phyloP scores from a whole-genome alignment of 2,797 vertebrate genomes.

The Ptychobarbus kaznakovi region DNA sequence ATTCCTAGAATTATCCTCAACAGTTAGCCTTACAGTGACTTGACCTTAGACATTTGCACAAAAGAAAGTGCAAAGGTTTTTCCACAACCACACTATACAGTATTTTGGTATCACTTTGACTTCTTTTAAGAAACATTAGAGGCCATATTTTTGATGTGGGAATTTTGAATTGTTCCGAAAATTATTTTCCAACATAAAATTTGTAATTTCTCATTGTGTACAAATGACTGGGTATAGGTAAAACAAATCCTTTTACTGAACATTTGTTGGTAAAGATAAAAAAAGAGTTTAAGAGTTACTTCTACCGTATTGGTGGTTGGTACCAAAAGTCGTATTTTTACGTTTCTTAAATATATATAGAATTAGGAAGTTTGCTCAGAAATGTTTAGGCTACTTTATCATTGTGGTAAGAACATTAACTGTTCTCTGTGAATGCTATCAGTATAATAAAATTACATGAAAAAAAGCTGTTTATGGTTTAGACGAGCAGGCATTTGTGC shows the following conservation, averaged over 20 bases:
- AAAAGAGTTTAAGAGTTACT: neutral
- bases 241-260: neutral
- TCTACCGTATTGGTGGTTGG: neutral
- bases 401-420: neutral
- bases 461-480: conserved; percentile 1
- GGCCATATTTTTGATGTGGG: neutral
- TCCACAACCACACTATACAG: neutral
- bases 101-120: neutral
- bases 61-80: conserved; percentile 10
- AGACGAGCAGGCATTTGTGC: neutral
- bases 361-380: neutral
- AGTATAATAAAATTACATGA: neutral
- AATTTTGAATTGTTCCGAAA: neutral
- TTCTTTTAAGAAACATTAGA: neutral
- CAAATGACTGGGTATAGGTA: neutral
- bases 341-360: conserved; percentile 6
- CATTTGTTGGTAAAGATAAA: neutral
- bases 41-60: conserved; percentile 32
- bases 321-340: conserved; percentile 12
- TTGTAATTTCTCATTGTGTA: neutral
- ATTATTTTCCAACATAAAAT: neutral
- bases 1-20: conserved; percentile 1
- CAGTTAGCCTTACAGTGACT: conserved; percentile 35
- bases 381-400: neutral
- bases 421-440: neutral